Base-by-base conservation (phyloP, 2,888 invertebrate species). In the Drosophila anomalata region DNA sequence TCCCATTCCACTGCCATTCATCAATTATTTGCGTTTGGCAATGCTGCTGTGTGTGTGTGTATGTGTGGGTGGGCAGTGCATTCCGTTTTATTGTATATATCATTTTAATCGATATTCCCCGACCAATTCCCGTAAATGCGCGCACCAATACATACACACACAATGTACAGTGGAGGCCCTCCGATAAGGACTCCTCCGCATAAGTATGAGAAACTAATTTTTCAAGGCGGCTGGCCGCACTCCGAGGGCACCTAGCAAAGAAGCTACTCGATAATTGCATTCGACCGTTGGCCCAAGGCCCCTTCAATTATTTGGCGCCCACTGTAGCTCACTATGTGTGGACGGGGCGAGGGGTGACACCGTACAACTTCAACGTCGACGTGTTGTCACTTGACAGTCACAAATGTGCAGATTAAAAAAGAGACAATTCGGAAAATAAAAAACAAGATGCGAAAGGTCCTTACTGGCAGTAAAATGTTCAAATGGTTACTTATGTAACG, bases 91-190 rank as follows among this genome's bases (percentile, higher is more conserved):
- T 75, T 70, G 67, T 76, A 65, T 61, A 77, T 81, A 80, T 75
- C 73, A 87, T 86, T 90, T 87, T 84, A 90, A 90, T 90, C 90
- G 91, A 90, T 90, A 90, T 90, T 90, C 87, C 89, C 84, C 88
- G 87, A 86, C 84, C 89, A 80, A 81, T 87, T 84, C 67, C 62
- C 63, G 59, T 71, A 84, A 72, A 76, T 75, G 65, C 75, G 77
- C 73, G 74, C 68, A 70, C 58, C 52, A 48, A 61, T 58, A 69
- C 55, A 48, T 33, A 56, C 55, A 53, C 59, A 56, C 55, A 53
- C 59, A 67, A n/a, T 69, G 62, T 55, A 70, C 48, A 67, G 62
- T 56, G 60, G 39, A 56, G 44, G 62, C 42, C 48, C 57, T 55
- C 55, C 46, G 24, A 56, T 42, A 59, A 52, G 41, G 47, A 54